Percentiles rank a stretch among this genome's conserved stretches.
Evolutionary conservation across 2,797 vertebrate species (phyloP).

Genomic region (Manis pentadactyla): DNA sequence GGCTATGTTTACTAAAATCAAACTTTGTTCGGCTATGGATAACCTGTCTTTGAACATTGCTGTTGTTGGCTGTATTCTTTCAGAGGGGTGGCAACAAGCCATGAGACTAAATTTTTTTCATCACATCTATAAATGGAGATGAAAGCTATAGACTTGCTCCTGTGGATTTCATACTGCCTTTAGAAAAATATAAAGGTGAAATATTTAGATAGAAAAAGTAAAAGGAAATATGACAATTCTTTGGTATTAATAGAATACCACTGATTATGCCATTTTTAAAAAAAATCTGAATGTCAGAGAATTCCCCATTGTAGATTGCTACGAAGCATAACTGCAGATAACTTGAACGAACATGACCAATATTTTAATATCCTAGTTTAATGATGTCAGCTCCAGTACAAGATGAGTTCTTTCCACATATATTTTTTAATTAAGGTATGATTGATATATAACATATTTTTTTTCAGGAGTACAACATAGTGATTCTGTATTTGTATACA

Average conservation of each 20-base stretch:
- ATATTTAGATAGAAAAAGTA: constrained; percentile 83
- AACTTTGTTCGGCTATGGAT: constrained; percentile 84
- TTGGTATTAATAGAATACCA: constrained; percentile 55
- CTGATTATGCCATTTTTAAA: background rate
- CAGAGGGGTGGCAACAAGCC: constrained; percentile 87
- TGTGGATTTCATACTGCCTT: constrained; percentile 86
- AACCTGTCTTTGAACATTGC: constrained; percentile 89
- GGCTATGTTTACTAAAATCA: constrained; percentile 88
- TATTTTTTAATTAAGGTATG: background rate
- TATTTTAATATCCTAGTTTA: constrained; percentile 50
- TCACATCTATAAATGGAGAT: constrained; percentile 90
- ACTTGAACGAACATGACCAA: background rate
- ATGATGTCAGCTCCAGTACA: background rate
- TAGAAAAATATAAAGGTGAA: constrained; percentile 84
- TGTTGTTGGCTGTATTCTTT: constrained; percentile 86
- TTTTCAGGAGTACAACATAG: background rate
- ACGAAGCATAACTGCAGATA: background rate
- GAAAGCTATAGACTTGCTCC: constrained; percentile 89
- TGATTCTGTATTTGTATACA: background rate
- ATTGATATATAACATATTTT: background rate
- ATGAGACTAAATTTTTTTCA: constrained; percentile 90
- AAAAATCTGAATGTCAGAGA: background rate
- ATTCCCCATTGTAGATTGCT: background rate
- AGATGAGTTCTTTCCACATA: background rate
- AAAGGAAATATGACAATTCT: constrained; percentile 62